A percentile compares a stretch with the other conserved stretches of the same genome.
These are phyloP conservation scores for Hymenopus coronatus DNA, from an alignment of 2,888 invertebrate species.

Conservation along the genomic window DNA sequence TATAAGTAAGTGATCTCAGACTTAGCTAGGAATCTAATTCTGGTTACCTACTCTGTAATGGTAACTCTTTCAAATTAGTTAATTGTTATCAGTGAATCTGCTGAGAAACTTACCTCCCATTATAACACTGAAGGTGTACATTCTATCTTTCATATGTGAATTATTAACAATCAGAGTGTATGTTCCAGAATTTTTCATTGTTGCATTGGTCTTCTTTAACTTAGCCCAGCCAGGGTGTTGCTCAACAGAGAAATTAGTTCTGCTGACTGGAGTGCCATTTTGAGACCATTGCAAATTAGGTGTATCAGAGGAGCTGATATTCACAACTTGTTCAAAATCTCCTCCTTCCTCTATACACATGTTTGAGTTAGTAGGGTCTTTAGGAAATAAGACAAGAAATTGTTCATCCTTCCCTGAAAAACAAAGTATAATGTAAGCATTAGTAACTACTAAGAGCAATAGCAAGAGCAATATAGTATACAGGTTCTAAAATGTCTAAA, in stretches of 20 bases:
- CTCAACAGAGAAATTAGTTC: not conserved
- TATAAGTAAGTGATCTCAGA: no score
- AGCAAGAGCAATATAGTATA: no score
- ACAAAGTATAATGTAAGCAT: no score
- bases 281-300: not conserved
- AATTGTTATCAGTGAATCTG: not conserved
- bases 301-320: not conserved
- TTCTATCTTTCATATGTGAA: not conserved
- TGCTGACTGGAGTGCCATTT: not conserved
- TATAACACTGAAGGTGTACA: not conserved
- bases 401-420: not conserved
- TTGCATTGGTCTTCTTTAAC: not conserved
- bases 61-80: not conserved
- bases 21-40: no score
- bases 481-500: no score
- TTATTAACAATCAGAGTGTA: not conserved
- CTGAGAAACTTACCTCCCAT: not conserved
- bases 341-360: not conserved
- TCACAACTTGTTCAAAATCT: not conserved
- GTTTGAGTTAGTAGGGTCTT: not conserved
- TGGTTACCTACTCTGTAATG: no score
- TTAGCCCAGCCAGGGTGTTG: not conserved
- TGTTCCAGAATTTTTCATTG: not conserved
- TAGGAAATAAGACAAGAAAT: not conserved
- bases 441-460: no score